Conservation (phyloP, 1,140 invertebrate species). For the Schlechtendalia chinensis region DNA sequence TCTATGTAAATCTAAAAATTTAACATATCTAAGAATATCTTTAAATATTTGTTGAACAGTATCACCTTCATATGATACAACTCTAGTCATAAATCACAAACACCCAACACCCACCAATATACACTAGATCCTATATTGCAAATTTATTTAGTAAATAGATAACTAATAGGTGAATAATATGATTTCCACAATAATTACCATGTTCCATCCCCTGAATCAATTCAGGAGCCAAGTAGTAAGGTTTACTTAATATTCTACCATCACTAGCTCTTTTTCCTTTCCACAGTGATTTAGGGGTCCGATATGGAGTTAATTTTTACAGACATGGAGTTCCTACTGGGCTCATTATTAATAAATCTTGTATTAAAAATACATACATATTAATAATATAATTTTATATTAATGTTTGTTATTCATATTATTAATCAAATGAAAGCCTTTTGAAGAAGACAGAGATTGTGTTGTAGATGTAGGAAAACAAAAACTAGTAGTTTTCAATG, state of each 20-base stretch:
- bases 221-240: conserved; percentile 94
- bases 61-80: conserved; percentile 92
- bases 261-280: conserved; percentile 64
- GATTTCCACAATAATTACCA: conserved; percentile 54
- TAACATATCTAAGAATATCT: conserved; percentile 84
- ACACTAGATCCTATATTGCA: conserved; percentile 71
- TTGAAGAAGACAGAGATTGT: conserved; percentile 35
- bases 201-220: conserved; percentile 67
- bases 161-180: background rate
- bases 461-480: conserved; percentile 36
- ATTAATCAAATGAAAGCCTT: conserved; percentile 31
- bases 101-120: conserved; percentile 95
- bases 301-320: conserved; percentile 70
- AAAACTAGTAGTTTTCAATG: conserved; percentile 34
- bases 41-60: conserved; percentile 88
- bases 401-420: background rate
- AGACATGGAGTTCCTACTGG: conserved; percentile 53
- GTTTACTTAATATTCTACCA: conserved; percentile 84
- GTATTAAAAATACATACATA: conserved; percentile 11
- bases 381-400: background rate
- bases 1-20: conserved; percentile 51
- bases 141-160: too few relatives aligned
- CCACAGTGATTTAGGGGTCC: conserved; percentile 85
- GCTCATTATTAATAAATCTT: conserved; percentile 53
- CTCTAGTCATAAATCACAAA: conserved; percentile 93